Evolutionary conservation across 2,888 invertebrate genomes (phyloP), one percentile per base, ranked within the genome.

Genomic region (Morpho deidamia): DNA sequence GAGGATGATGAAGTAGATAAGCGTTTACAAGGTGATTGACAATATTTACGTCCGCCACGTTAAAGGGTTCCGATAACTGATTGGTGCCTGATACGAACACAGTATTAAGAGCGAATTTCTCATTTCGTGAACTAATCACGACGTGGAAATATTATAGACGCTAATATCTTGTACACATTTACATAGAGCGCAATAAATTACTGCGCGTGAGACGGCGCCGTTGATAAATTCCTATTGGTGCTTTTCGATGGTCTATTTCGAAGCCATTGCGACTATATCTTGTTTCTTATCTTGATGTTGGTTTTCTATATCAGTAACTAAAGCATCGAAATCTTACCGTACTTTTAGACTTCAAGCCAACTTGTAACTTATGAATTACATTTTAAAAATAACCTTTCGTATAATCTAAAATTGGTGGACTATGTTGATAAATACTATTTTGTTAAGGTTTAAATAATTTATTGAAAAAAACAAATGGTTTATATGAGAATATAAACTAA

Each of bases 181-280:
- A 84, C 87, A 86, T 86, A 86, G 85, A 80, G 80, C 73, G 81
- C 76, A 74, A 88, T 88, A 84, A 87, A 87, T 87, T 83, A 72
- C 61, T 51, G 65, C 71, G 71, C 72, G 74, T 72, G 67, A 72
- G 74, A 71, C 81, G 77, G 78, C 79, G 78, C 80, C 77, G 77
- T 76, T 83, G 78, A 84, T 82, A 78, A 78, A 83, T 82, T 80
- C 80, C 74, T 73, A 78, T 78, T 76, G 72, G 73, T 72, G 72
- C 69, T 73, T 80, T 78, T 78, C 78, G 71, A 77, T 78, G 67
- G 68, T 77, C 81, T 83, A 78, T 80, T 81, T 80, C 70, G 10
- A 40, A 12, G 40, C 38, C 8, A 38, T 32, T 9, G 39, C 35
- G 54, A 44, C 51, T 38, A 35, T 41, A 46, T 53, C 8, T 35